Base-by-base conservation (phyloP, 2,113 vertebrate genomes). In the Festucalex cinctus region DNA sequence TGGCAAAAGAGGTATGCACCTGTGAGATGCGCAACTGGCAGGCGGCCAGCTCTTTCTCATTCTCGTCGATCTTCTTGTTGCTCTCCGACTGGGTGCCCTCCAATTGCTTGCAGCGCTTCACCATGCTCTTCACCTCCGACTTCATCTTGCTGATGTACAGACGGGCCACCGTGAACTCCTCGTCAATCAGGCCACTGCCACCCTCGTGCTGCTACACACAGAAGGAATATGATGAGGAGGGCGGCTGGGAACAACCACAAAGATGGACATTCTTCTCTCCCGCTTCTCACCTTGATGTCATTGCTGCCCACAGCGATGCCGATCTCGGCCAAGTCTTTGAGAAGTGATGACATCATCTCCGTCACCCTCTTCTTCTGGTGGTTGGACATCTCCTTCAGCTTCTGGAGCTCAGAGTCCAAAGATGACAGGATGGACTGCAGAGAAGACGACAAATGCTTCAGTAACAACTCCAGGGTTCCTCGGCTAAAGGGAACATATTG, bases 111-210 rank as follows among this genome's bases (percentile, higher is more conserved):
- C 95, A 96, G 67, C 95, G 95, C 66, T 98, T 98, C 32, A 94
- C 96, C 95, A 98, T 95, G 35, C 92, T 94, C 84, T 98, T 98
- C 57, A 98, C 96, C 87, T 98, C 96, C 0, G 96, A 96, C 85
- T 98, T 98, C 96, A 98, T 94, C 88, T 98, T 98, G 69, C 96
- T 98, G 73, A 98, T 96, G 81, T 97, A 98, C 44, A 98, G 92
- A 51, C 96, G 93, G 0, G 96, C 96, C 20, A 98, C 96, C 0
- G 96, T 98, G 85, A 98, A 98, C 86, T 98, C 96, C 88, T 98
- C 96, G 63, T 98, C 95, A 65, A 98, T 96, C 92, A 97, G 91
- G 26, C 96, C 96, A 69, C 94, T 97, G 82, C 95, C 94, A 61
- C 95, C 93, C 77, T 98, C 96, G 13, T 95, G 96, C 68, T 98